These are phyloP conservation scores for Apamea sordens DNA, from an alignment of 2,888 invertebrate genomes.

Conservation along the genomic window DNA sequence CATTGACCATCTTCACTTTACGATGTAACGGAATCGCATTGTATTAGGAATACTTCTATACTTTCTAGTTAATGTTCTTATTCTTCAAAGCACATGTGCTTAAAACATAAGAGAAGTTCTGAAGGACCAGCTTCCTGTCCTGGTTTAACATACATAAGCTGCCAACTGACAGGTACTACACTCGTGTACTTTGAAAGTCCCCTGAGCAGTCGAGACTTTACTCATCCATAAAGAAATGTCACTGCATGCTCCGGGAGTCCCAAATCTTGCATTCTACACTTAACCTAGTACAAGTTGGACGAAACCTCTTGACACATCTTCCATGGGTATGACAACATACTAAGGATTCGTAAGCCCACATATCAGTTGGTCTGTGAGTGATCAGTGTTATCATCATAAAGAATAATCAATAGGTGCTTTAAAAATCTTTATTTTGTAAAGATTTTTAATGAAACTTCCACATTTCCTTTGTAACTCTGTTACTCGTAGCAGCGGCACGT, in stretches of 20 bases:
- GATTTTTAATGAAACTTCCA: conserved; percentile 8
- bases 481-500: conserved; percentile 56
- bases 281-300: neutral
- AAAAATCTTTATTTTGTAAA: conserved; percentile 5
- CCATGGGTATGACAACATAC: neutral
- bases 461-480: conserved; percentile 7
- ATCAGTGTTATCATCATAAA: neutral
- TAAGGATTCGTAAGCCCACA: neutral
- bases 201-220: neutral
- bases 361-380: neutral
- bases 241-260: neutral
- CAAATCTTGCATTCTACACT: neutral
- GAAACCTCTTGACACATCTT: neutral
- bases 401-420: neutral
- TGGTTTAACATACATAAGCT: conserved; percentile 18
- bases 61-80: neutral
- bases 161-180: neutral
- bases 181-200: conserved; percentile 1
- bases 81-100: neutral
- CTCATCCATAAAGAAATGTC: neutral
- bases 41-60: conserved; percentile 12
- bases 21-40: conserved; percentile 30
- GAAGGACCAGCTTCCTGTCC: neutral
- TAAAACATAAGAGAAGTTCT: conserved; percentile 9
- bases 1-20: conserved; percentile 51